A percentile compares a stretch with the other conserved stretches of the same genome.
These are phyloP conservation scores for Sciurus carolinensis DNA, from an alignment of 2,797 vertebrate species.

Conservation along the genomic window DNA sequence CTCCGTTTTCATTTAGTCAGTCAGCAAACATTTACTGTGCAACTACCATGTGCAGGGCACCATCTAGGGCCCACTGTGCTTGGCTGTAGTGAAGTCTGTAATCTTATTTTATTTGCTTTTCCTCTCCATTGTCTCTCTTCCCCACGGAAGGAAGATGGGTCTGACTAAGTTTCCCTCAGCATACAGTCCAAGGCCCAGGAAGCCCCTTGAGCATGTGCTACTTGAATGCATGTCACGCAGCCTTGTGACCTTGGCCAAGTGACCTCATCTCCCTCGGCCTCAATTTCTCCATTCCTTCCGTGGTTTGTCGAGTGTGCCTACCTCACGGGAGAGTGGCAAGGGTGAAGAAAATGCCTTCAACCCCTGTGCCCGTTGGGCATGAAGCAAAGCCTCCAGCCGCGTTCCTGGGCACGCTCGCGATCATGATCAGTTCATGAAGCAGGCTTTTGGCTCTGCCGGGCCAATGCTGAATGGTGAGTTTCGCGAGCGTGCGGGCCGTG, in stretches of 20 bases:
- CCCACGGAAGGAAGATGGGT: not conserved
- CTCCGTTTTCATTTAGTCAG: not conserved
- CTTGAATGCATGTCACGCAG: not conserved
- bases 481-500: fast-evolving
- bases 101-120: slow-evolving; percentile 26
- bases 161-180: not conserved
- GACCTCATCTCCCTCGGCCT: not conserved
- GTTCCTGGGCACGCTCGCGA: not conserved
- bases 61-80: not conserved
- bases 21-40: not conserved
- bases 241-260: not conserved
- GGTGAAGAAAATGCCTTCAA: not conserved
- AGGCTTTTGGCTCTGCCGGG: not conserved
- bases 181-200: not conserved
- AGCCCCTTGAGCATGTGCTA: not conserved
- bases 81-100: not conserved
- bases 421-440: not conserved
- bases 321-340: not conserved
- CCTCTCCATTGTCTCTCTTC: not conserved
- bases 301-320: not conserved
- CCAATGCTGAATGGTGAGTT: not conserved
- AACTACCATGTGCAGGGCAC: not conserved
- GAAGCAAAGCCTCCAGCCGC: not conserved
- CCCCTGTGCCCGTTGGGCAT: not conserved
- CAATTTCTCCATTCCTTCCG: not conserved